Conservation (phyloP, 2,797 vertebrate species). For the Buphagus erythrorhynchus region DNA sequence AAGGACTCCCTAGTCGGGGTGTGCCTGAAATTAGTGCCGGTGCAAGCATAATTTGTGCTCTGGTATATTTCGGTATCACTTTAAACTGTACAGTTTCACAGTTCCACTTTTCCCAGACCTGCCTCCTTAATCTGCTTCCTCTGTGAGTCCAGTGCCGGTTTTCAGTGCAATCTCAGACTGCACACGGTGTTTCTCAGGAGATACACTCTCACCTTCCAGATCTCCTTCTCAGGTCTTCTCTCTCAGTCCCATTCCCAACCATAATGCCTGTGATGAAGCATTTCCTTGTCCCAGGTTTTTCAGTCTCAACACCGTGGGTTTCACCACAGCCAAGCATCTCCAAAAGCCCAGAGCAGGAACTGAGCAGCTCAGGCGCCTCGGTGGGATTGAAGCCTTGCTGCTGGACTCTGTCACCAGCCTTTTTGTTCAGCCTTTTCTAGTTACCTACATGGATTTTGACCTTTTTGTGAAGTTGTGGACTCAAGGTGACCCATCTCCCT, state of each 20-base stretch:
- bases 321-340: not conserved
- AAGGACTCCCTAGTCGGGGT: not conserved
- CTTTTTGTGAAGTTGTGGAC: not conserved
- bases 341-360: not conserved
- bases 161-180: not conserved
- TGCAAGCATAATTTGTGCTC: not conserved
- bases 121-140: not conserved
- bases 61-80: not conserved
- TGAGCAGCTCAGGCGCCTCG: rapidly evolving
- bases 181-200: not conserved
- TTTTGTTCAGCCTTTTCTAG: not conserved
- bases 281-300: not conserved
- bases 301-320: rapidly evolving
- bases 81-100: not conserved
- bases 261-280: not conserved
- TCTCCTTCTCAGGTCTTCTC: not conserved
- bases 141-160: not conserved
- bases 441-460: not conserved
- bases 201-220: not conserved
- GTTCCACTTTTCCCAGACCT: not conserved
- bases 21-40: not conserved
- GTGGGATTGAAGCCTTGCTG: not conserved
- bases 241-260: not conserved
- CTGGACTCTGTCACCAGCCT: not conserved
- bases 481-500: not conserved